These are phyloP conservation scores for Pomacea maculata DNA, from an alignment of 1,140 invertebrate species.

Conservation along the genomic window DNA sequence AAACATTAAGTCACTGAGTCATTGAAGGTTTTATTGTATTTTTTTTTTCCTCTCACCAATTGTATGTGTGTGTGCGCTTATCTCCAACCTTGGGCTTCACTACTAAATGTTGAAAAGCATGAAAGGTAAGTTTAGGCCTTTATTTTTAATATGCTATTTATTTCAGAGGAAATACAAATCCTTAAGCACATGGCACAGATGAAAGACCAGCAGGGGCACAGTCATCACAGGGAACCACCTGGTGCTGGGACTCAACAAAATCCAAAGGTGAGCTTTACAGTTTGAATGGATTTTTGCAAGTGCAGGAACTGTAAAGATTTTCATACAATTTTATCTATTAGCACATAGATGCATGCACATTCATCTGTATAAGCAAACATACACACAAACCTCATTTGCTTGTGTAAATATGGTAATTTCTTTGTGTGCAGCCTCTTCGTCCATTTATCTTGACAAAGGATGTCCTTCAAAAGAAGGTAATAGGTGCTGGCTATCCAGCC, in stretches of 20 bases:
- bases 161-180: constrained; percentile 34
- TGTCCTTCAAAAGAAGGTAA: constrained; percentile 90
- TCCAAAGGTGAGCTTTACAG: too few species aligned
- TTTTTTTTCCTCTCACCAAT: too few species aligned
- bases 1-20: too few species aligned
- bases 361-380: neutral
- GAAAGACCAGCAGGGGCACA: constrained; percentile 10
- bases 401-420: too few species aligned
- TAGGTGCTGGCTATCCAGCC: constrained; percentile 93
- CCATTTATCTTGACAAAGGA: constrained; percentile 94
- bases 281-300: too few species aligned
- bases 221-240: too few species aligned
- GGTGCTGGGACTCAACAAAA: too few species aligned
- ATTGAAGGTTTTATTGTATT: too few species aligned
- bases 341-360: neutral
- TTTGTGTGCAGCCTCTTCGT: constrained; percentile 71
- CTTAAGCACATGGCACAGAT: constrained; percentile 34
- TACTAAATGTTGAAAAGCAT: too few species aligned
- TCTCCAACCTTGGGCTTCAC: too few species aligned
- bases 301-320: neutral
- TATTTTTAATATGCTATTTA: neutral
- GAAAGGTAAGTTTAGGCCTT: too few species aligned
- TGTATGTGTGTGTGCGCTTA: too few species aligned
- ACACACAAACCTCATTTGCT: neutral
- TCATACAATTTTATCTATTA: neutral